phyloP scores from a whole-genome alignment of 2,888 invertebrate genomes.

The Noctua janthe region DNA sequence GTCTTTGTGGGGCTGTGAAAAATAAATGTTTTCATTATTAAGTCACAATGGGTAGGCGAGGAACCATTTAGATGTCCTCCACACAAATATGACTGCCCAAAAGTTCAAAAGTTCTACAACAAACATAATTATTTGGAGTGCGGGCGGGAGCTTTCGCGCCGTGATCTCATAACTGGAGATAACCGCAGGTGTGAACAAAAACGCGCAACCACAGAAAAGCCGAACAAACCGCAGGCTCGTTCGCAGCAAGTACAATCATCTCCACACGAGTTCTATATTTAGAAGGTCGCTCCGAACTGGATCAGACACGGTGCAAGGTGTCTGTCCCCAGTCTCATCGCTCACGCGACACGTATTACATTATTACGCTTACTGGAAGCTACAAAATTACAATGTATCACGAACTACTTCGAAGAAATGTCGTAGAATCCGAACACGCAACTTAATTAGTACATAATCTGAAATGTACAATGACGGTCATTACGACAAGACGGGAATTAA shows the following conservation, averaged over 20 bases:
- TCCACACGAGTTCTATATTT: conserved; percentile 84
- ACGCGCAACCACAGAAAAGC: conserved; percentile 80
- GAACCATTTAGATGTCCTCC: conserved; percentile 58
- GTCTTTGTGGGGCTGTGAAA: conserved; percentile 78
- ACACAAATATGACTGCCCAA: conserved; percentile 64
- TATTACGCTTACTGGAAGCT: conserved; percentile 71
- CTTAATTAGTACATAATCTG: conserved; percentile 74
- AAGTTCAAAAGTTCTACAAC: conserved; percentile 50
- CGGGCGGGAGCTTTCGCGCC: conserved; percentile 65
- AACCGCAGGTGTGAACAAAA: conserved; percentile 85
- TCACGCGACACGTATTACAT: conserved; percentile 75
- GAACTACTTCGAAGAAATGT: conserved; percentile 73
- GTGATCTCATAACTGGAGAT: conserved; percentile 76
- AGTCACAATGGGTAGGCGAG: conserved; percentile 65
- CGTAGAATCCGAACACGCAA: conserved; percentile 70
- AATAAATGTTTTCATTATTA: conserved; percentile 76
- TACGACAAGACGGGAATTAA: conserved; percentile 76
- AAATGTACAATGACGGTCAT: conserved; percentile 75
- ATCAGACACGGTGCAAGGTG: conserved; percentile 80
- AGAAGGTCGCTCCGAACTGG: conserved; percentile 78
- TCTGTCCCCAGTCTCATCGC: conserved; percentile 67
- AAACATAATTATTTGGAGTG: conserved; percentile 60
- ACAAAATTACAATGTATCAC: conserved; percentile 73
- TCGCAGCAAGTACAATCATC: conserved; percentile 82
- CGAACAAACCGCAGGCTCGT: conserved; percentile 80